Percentiles rank a stretch among this genome's conserved stretches.
Conservation (phyloP, 1,140 invertebrate species). For the Lordiphosa collinella region DNA sequence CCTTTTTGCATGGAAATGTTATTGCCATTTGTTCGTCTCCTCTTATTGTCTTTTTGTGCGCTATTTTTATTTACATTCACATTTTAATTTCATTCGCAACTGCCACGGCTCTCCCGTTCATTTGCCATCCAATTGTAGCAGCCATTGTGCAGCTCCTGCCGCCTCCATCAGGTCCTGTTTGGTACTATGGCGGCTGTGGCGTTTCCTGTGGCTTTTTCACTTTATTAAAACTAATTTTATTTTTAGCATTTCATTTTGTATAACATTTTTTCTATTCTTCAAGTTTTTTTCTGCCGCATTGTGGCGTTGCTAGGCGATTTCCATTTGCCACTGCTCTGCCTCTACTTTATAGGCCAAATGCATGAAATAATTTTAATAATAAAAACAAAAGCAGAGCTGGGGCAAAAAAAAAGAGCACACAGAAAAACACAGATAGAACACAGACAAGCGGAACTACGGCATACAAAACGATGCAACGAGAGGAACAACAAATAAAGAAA, state of each 20-base stretch:
- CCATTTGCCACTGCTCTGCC: slow-evolving; percentile 23
- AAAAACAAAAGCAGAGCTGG: slow-evolving; percentile 44
- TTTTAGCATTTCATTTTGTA: slow-evolving; percentile 55
- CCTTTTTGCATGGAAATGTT: too few relatives aligned
- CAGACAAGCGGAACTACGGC: slow-evolving; percentile 15
- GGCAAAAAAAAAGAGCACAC: slow-evolving; percentile 7
- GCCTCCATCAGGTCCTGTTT: background rate
- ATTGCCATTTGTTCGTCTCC: background rate
- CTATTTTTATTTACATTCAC: background rate
- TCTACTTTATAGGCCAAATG: slow-evolving; percentile 68
- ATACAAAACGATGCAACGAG: slow-evolving; percentile 14
- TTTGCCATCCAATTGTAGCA: slow-evolving; percentile 58
- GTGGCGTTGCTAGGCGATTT: slow-evolving; percentile 49
- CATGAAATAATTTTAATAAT: slow-evolving; percentile 64
- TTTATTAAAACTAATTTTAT: slow-evolving; percentile 73
- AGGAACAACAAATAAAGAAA: slow-evolving; percentile 13
- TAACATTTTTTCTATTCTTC: slow-evolving; percentile 38
- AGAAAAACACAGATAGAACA: slow-evolving; percentile 9
- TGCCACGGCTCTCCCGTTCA: slow-evolving; percentile 19
- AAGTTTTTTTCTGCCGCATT: slow-evolving; percentile 37
- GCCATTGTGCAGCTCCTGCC: slow-evolving; percentile 27
- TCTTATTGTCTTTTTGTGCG: background rate
- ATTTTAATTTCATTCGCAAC: slow-evolving; percentile 9
- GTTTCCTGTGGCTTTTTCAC: slow-evolving; percentile 63
- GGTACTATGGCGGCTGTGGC: background rate